A percentile compares a stretch with the other conserved stretches of the same genome.
phyloP scores from a whole-genome alignment of 2,888 invertebrate genomes.

The Hypena proboscidalis region DNA sequence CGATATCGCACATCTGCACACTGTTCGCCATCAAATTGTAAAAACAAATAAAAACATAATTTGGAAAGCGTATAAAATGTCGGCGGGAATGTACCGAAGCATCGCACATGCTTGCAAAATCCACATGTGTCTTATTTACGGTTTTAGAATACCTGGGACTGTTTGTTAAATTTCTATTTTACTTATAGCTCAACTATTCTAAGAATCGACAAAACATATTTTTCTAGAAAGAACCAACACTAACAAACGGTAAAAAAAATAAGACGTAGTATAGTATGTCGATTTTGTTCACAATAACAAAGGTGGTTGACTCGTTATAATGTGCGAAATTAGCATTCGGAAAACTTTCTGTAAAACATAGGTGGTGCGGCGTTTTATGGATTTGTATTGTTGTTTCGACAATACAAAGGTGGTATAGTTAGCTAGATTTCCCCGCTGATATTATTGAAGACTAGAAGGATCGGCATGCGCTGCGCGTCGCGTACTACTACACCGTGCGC shows the following conservation, averaged over 20 bases:
- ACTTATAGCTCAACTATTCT: neutral
- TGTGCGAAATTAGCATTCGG: conserved; percentile 39
- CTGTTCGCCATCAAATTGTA: conserved; percentile 42
- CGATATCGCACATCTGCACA: conserved; percentile 48
- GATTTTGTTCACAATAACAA: conserved; percentile 34
- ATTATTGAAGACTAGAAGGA: conserved; percentile 35
- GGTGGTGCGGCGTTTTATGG: conserved; percentile 22
- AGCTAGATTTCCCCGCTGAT: conserved; percentile 36
- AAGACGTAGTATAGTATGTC: conserved; percentile 21
- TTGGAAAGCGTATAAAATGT: conserved; percentile 26
- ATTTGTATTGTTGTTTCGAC: conserved; percentile 31
- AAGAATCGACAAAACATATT: too few relatives aligned
- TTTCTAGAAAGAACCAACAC: too few relatives aligned
- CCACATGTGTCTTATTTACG: conserved; percentile 13
- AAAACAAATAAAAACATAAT: conserved; percentile 43
- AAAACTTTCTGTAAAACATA: conserved; percentile 27
- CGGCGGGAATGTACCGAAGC: conserved; percentile 20
- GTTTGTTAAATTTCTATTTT: conserved; percentile 3
- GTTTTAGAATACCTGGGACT: neutral
- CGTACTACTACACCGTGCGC: conserved; percentile 51
- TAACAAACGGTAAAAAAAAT: conserved; percentile 14
- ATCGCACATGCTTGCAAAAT: conserved; percentile 9
- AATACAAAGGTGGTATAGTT: conserved; percentile 22
- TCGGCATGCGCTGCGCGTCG: conserved; percentile 46
- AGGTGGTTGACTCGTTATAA: conserved; percentile 38